Evolutionary conservation across 2,797 vertebrate species (phyloP).

Genomic region (Babyrousa celebensis): DNA sequence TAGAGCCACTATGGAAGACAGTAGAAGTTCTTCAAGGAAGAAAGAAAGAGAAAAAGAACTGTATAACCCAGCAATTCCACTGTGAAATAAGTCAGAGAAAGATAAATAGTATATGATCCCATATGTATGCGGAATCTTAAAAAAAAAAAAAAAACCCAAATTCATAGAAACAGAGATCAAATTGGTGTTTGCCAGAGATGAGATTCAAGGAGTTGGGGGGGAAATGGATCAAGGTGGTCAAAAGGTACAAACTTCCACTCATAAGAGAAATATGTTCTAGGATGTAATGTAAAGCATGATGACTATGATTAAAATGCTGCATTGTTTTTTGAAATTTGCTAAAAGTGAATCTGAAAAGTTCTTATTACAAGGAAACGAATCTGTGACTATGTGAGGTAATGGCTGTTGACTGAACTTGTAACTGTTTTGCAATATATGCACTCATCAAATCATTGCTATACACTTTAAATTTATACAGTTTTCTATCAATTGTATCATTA

Average conservation of each 20-base stretch:
- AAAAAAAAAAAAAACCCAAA: background rate
- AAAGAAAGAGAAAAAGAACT: background rate
- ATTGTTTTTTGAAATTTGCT: background rate
- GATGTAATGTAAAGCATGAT: background rate
- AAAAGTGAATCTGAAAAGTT: background rate
- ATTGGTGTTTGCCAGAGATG: background rate
- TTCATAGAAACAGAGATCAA: constrained; percentile 8
- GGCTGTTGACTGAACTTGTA: background rate
- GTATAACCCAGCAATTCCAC: background rate
- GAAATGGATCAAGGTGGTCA: background rate
- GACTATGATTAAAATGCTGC: background rate
- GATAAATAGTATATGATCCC: background rate
- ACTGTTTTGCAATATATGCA: background rate
- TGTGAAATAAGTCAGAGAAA: background rate
- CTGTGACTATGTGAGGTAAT: background rate
- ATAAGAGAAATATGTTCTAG: background rate
- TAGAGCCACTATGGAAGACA: background rate
- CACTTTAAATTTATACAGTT: background rate
- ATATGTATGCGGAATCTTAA: background rate
- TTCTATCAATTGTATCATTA: background rate
- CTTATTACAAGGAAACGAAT: background rate
- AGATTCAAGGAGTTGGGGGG: background rate
- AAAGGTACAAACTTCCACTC: background rate
- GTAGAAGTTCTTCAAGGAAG: background rate
- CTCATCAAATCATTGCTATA: background rate